phyloP scores from a whole-genome alignment of 2,797 vertebrate species.

The Xenopus petersii region DNA sequence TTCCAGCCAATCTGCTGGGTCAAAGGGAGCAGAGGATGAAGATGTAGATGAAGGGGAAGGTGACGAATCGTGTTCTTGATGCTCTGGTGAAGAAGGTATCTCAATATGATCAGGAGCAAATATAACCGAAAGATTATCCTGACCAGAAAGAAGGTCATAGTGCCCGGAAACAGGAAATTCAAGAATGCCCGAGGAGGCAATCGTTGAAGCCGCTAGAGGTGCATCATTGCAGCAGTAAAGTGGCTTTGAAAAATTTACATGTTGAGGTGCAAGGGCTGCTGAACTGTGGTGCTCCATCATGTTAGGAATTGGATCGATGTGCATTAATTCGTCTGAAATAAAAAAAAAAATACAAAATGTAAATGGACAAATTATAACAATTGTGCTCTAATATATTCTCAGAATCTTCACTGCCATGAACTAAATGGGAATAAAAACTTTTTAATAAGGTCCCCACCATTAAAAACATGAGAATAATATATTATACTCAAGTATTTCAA shows the following conservation, averaged over 20 bases:
- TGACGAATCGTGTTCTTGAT: conserved; percentile 63
- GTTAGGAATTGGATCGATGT: conserved; percentile 7
- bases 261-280: conserved; percentile 27
- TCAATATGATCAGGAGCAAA: conserved; percentile 68
- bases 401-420: too few relatives aligned
- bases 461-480: too few relatives aligned
- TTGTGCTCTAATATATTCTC: too few relatives aligned
- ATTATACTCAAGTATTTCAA: too few relatives aligned
- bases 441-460: too few relatives aligned
- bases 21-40: conserved; percentile 60
- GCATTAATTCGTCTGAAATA: conserved; percentile 37
- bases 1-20: conserved; percentile 84
- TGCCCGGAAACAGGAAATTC: conserved; percentile 65
- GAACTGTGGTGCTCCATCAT: conserved; percentile 12
- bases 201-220: conserved; percentile 13
- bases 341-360: not conserved
- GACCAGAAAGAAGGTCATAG: conserved; percentile 59
- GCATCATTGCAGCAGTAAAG: conserved; percentile 31
- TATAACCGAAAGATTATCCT: conserved; percentile 66
- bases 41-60: conserved; percentile 27
- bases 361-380: too few relatives aligned
- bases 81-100: conserved; percentile 60
- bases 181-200: conserved; percentile 44
- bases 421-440: too few relatives aligned
- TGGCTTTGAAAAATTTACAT: conserved; percentile 41